Evolutionary conservation across 2,113 vertebrate species (phyloP).

Genomic region (Lates calcarifer): DNA sequence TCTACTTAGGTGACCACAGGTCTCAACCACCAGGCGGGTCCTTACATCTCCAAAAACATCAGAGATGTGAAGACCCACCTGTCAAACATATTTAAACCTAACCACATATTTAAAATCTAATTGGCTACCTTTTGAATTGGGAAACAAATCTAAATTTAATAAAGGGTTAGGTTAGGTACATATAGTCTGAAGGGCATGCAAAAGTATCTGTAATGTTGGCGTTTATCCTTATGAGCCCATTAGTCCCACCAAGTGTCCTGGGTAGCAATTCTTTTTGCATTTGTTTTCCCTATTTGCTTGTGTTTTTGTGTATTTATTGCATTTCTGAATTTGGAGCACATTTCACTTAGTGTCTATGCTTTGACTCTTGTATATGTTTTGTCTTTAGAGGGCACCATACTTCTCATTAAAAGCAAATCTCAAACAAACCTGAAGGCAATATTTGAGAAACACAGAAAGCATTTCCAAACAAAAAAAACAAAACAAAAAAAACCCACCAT

Average conservation of each 20-base stretch:
- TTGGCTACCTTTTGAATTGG: background rate
- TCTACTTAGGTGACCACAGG: background rate
- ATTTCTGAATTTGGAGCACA: background rate
- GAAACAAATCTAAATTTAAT: background rate
- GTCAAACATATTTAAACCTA: too few species aligned
- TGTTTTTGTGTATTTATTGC: background rate
- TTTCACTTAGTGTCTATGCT: background rate
- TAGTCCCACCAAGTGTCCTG: background rate
- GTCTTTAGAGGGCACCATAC: background rate
- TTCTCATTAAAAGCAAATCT: background rate
- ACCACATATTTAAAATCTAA: background rate
- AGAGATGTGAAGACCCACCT: too few species aligned
- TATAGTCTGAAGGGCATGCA: background rate
- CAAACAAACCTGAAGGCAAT: background rate
- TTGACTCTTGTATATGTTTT: background rate
- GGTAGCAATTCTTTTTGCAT: background rate
- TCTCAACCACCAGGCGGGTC: too few species aligned
- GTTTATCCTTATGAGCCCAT: background rate
- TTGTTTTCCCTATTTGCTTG: background rate
- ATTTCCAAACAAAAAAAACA: too few species aligned
- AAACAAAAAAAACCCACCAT: too few species aligned
- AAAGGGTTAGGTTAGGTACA: too few species aligned
- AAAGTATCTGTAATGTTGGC: background rate
- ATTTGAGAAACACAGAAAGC: background rate
- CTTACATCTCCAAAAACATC: too few species aligned